Evolutionary conservation across 2,888 invertebrate genomes (phyloP), one percentile per base, ranked within the genome.

Genomic region (Netelia melanura): DNA sequence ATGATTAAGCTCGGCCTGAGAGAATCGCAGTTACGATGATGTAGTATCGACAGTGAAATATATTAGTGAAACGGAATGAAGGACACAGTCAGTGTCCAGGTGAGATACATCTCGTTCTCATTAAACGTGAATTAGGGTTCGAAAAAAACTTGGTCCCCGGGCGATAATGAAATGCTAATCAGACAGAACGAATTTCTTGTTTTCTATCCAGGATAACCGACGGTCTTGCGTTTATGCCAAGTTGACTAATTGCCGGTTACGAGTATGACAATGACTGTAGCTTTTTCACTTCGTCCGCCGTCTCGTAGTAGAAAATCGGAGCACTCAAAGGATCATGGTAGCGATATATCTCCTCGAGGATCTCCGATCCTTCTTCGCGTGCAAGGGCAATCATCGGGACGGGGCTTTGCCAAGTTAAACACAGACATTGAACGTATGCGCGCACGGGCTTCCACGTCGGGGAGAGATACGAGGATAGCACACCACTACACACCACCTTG

Each of bases 301-400:
- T 38, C 21, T n/a, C n/a, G 54, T 68, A 25, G 62, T 68, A 67
- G 61, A 80, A 71, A 76, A 84, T 80, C 76, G 72, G 77, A 65
- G 71, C 76, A 64, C 65, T 74, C 77, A 81, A 80, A 84, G 81
- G 81, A 81, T 84, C 67, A 75, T 64, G 58, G 83, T 83, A 48
- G 75, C 70, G 68, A 76, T 75, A 75, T 71, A 62, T 80, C 58
- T 17, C 58, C 30, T 71, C 44, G 56, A 44, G 71, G 44, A 80
- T 83, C 71, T 71, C n/a, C 43, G 14, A 75, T 76, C 75, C 61
- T 44, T 71, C 21, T 25, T 43, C 48, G 71, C 68, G 78, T 23
- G 48, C 58, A 17, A 80, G 38, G 67, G 58, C 71, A 84, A 81
- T 76, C 67, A 84, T 84, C 77, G 76, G n/a, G 71, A 25, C 48